Percentiles rank a stretch among this genome's conserved stretches.
phyloP scores from a whole-genome alignment of 2,113 vertebrate species.

The Xenotilapia leptura region DNA sequence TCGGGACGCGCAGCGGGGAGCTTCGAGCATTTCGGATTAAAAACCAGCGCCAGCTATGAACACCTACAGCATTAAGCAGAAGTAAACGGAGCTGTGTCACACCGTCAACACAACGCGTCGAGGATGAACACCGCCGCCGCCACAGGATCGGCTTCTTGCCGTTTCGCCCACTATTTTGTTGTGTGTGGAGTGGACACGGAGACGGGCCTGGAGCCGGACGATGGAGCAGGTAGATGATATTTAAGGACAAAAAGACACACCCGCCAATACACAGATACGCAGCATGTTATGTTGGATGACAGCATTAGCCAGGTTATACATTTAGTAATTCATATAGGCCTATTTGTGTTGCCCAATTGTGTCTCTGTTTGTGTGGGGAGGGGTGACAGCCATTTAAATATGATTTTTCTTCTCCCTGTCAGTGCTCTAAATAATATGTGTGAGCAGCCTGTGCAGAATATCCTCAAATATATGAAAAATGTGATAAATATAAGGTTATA shows the following conservation, averaged over 20 bases:
- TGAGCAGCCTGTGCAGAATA: background rate
- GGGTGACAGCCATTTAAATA: background rate
- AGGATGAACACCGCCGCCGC: slow-evolving; percentile 54
- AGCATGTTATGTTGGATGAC: background rate
- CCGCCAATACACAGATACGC: background rate
- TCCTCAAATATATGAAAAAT: background rate
- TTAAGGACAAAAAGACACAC: background rate
- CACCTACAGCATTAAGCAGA: background rate
- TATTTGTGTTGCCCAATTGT: background rate
- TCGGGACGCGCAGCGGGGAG: background rate
- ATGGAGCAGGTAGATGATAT: slow-evolving; percentile 78
- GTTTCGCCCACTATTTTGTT: slow-evolving; percentile 91
- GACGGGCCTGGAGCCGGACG: slow-evolving; percentile 89
- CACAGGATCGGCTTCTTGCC: slow-evolving; percentile 76
- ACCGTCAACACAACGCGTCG: background rate
- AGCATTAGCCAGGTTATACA: background rate
- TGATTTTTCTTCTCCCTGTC: background rate
- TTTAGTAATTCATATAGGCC: background rate
- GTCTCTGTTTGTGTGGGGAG: background rate
- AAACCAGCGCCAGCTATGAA: slow-evolving; percentile 11
- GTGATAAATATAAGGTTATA: background rate
- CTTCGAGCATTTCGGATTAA: background rate
- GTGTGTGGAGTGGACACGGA: slow-evolving; percentile 88
- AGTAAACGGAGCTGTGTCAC: background rate
- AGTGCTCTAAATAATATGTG: background rate